Percentiles rank a stretch among this genome's conserved stretches.
Conservation (phyloP, 2,113 vertebrate species). For the Neodontobutis hainanensis region DNA sequence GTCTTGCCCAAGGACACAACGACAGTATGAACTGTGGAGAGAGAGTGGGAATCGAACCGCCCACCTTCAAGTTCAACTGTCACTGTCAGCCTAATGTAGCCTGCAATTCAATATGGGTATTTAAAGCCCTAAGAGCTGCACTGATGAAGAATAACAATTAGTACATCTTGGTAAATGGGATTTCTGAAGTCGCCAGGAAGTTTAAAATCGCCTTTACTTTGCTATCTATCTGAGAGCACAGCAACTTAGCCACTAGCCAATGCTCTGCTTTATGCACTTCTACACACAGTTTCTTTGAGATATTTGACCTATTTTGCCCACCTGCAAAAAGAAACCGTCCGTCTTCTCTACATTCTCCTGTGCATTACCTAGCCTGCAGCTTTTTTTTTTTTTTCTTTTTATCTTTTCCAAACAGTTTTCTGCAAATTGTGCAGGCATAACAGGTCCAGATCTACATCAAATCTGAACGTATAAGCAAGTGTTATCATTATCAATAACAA, state of each 20-base stretch:
- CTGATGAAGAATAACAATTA: constrained; percentile 11
- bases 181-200: constrained; percentile 13
- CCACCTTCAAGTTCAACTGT: too few species aligned
- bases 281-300: not conserved
- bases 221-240: constrained; percentile 1
- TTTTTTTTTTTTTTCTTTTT: not conserved
- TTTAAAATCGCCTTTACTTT: constrained; percentile 8
- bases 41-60: too few species aligned
- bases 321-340: constrained; percentile 23
- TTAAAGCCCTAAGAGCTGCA: not conserved
- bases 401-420: not conserved
- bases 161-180: constrained; percentile 18
- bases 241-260: not conserved
- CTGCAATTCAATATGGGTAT: too few species aligned
- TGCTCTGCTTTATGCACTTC: not conserved
- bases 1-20: too few species aligned
- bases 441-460: not conserved
- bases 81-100: too few species aligned
- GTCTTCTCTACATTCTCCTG: constrained; percentile 12
- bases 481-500: constrained; percentile 4
- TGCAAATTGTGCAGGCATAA: constrained; percentile 17
- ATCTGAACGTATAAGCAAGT: constrained; percentile 14
- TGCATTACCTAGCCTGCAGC: constrained; percentile 19
- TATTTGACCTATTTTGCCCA: constrained; percentile 46
- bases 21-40: too few species aligned